These are phyloP conservation scores for Actinia tenebrosa DNA, from an alignment of 64 coral and sea anemone species.

Conservation along the genomic window DNA sequence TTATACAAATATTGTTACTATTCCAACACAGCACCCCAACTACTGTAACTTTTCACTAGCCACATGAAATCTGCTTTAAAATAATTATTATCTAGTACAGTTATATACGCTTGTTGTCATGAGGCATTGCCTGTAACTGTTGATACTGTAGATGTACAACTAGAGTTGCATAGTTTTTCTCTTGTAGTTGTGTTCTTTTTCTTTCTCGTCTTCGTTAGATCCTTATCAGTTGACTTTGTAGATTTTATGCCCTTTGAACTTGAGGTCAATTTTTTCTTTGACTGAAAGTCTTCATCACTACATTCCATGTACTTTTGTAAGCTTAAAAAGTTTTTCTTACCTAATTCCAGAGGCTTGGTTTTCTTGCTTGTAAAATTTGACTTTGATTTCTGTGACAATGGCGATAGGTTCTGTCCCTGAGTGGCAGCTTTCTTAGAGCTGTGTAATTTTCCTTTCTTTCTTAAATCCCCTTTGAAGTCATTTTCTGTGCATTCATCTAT, in stretches of 20 bases:
- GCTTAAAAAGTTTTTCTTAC: background rate
- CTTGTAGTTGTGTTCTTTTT: background rate
- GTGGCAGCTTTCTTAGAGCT: background rate
- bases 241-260: background rate
- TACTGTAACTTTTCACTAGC: no score
- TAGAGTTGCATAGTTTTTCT: background rate
- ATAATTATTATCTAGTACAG: background rate
- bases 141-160: background rate
- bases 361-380: background rate
- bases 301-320: background rate
- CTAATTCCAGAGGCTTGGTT: background rate
- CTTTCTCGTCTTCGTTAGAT: background rate
- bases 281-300: conserved; percentile 3
- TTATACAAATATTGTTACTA: no score
- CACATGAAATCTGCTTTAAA: no score
- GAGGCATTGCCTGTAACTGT: background rate
- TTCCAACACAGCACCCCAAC: no score
- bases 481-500: background rate
- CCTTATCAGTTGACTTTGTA: background rate
- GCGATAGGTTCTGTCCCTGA: background rate
- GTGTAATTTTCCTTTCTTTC: background rate
- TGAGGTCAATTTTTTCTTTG: conserved; percentile 4
- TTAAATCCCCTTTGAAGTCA: background rate
- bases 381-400: background rate
- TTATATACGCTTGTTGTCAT: background rate